Percentiles rank a stretch among this genome's conserved stretches.
Evolutionary conservation across 2,797 vertebrate genomes (phyloP).

Genomic region (Lepilemur septentrionalis): DNA sequence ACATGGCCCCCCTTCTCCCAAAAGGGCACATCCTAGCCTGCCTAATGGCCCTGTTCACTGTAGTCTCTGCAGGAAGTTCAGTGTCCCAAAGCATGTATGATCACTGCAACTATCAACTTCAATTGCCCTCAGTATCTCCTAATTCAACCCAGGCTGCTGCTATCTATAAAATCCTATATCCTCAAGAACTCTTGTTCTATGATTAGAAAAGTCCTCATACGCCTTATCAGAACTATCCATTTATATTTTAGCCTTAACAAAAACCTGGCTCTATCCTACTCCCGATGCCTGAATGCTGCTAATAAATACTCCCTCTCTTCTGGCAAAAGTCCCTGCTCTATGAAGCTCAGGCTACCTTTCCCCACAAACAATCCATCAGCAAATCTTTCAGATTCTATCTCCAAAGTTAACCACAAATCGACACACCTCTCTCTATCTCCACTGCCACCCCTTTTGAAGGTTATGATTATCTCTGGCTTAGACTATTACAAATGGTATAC

Average conservation of each 20-base stretch:
- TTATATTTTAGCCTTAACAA: conserved; percentile 14
- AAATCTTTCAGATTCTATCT: background rate
- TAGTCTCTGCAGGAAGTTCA: background rate
- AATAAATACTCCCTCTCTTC: background rate
- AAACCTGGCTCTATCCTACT: background rate
- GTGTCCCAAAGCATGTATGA: background rate
- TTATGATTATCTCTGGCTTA: background rate
- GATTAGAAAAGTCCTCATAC: background rate
- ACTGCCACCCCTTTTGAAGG: background rate
- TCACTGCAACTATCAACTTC: background rate
- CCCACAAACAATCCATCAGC: background rate
- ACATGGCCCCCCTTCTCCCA: background rate
- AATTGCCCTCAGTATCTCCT: background rate
- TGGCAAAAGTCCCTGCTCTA: background rate
- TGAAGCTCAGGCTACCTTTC: background rate
- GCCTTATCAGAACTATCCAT: background rate
- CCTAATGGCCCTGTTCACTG: background rate
- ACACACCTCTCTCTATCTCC: background rate
- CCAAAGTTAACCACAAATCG: background rate
- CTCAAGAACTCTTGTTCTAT: background rate
- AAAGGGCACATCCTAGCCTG: background rate
- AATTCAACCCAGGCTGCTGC: background rate
- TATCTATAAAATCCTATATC: background rate
- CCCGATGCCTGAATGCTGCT: background rate
- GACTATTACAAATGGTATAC: background rate